These are phyloP conservation scores for Myripristis murdjan DNA, from an alignment of 2,797 vertebrate species.

Conservation along the genomic window DNA sequence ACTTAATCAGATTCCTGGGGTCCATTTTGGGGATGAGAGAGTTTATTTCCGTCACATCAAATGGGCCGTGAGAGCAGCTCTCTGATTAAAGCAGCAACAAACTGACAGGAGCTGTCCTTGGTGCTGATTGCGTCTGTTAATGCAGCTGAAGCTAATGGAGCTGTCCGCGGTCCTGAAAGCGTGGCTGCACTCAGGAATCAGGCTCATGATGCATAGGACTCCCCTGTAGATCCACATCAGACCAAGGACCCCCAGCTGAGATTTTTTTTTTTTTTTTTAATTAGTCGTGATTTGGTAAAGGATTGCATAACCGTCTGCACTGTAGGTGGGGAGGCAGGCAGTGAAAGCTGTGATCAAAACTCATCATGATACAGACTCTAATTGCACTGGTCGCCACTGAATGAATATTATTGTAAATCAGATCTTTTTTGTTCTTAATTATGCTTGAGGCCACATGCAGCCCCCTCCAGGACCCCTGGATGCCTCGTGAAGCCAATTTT, in stretches of 20 bases:
- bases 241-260: background rate
- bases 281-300: background rate
- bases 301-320: background rate
- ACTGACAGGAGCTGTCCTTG: conserved; percentile 60
- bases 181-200: conserved; percentile 10
- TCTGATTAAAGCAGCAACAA: conserved; percentile 17
- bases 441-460: no score
- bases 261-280: background rate
- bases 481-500: no score
- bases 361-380: background rate
- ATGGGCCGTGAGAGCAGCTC: background rate
- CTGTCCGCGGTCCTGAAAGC: conserved; percentile 75
- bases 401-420: background rate
- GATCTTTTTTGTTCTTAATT: background rate
- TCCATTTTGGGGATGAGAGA: background rate
- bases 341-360: no score
- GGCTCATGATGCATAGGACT: conserved; percentile 13
- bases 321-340: background rate
- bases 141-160: conserved; percentile 34
- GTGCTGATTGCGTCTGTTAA: conserved; percentile 56
- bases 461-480: no score
- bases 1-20: background rate
- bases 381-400: background rate
- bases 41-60: conserved; percentile 18
- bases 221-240: conserved; percentile 18